Evolutionary conservation across 2,113 vertebrate genomes (phyloP), one percentile per base, ranked within the genome.

Genomic region (Sapayoa aenigma): DNA sequence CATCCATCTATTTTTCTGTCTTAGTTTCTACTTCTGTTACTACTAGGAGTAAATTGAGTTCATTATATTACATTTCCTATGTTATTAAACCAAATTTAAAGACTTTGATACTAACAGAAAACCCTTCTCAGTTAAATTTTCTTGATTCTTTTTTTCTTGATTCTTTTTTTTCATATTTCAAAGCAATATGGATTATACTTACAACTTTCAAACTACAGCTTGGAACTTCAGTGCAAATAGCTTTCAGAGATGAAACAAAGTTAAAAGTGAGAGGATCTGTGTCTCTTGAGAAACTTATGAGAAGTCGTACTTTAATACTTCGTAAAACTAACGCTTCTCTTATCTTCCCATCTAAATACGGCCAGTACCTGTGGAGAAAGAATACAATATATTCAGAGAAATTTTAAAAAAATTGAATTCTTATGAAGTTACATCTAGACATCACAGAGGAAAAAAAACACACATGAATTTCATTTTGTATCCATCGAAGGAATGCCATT

Each of bases 161-260:
- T 44, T 44, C 15, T 44, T 44, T 46, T 35, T 3, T 18, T 9
- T 49, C 31, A 22, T 31, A 62, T 94, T 91, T 91, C 55, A 87
- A 93, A 94, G 35, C 23, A 94, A 84, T 68, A 73, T 18, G 33
- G 27, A 8, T 74, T 42, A 90, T 96, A 98, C 99, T 98, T 97
- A 99, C 99, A 93, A 98, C 99, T 97, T 99, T 99, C 95, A 99
- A 96, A 42, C 98, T 99, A 96, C 99, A 99, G 98, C 98, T 98
- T 97, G 97, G 95, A 90, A 98, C 97, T 95, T 99, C 98, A 82
- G 98, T 98, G 91, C 99, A 99, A 95, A 99, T 98, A 89, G 98
- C 99, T 98, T 98, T 99, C 95, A 99, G 98, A 94, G 99, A 99
- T 41, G 99, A 99, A 95, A 99, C 95, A 50, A 99, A 99, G 97